Conservation (phyloP, 1,140 invertebrate genomes). For the Chironomus striatipennis region DNA sequence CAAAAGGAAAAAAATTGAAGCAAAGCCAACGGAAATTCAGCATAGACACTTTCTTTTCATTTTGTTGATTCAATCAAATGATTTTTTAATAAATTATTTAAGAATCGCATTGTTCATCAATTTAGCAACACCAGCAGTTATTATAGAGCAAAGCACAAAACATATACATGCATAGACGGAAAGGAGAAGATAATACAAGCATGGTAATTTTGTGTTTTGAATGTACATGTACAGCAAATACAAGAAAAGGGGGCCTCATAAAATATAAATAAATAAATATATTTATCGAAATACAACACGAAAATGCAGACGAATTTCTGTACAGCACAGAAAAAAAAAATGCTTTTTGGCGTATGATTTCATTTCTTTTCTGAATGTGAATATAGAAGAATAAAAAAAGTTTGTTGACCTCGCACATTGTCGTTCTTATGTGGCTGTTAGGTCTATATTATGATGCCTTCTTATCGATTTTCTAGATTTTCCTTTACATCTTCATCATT, state of each 20-base stretch:
- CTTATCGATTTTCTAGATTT: conserved; percentile 5
- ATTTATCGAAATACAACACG: conserved; percentile 22
- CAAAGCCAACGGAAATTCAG: not conserved
- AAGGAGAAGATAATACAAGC: too few species aligned
- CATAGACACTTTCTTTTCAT: not conserved
- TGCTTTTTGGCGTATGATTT: conserved; percentile 17
- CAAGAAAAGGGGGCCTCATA: conserved; percentile 3
- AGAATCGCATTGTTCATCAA: too few species aligned
- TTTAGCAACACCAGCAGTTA: too few species aligned
- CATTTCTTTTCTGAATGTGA: not conserved
- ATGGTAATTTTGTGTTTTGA: not conserved
- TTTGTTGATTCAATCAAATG: not conserved
- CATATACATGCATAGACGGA: too few species aligned
- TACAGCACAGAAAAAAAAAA: not conserved
- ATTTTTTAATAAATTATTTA: not conserved
- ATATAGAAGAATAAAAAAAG: conserved; percentile 15
- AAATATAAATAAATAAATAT: conserved; percentile 23
- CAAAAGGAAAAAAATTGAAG: not conserved
- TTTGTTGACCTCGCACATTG: conserved; percentile 20
- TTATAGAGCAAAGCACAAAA: too few species aligned
- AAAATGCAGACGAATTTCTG: conserved; percentile 19
- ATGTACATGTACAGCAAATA: not conserved
- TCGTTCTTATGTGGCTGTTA: not conserved
- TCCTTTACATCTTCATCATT: not conserved
- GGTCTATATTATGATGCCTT: conserved; percentile 5